A percentile compares a stretch with the other conserved stretches of the same genome.
These are phyloP conservation scores for Musca vetustissima DNA, from an alignment of 1,140 invertebrate genomes.

Conservation along the genomic window DNA sequence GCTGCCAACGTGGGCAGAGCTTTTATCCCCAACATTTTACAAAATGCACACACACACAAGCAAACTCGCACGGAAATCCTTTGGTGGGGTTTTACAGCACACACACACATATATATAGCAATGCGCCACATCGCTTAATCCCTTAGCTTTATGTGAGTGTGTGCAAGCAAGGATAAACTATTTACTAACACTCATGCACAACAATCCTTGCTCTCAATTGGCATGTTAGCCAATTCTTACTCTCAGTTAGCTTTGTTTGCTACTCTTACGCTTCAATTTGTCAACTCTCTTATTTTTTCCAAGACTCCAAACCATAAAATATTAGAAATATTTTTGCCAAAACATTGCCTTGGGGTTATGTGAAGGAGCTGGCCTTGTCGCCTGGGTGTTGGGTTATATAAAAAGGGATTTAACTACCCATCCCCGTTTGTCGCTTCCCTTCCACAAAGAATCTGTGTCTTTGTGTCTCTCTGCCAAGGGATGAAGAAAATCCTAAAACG, in stretches of 20 bases:
- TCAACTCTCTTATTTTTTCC: not conserved
- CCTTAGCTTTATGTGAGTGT: not conserved
- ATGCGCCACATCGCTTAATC: constrained; percentile 20
- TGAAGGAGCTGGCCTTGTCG: too few species aligned
- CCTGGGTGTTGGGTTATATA: too few species aligned
- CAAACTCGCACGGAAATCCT: not conserved
- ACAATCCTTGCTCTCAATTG: not conserved
- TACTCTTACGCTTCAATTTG: not conserved
- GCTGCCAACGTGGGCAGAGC: constrained; percentile 4
- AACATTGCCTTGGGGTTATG: too few species aligned
- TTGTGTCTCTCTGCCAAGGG: too few species aligned
- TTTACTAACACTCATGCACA: not conserved
- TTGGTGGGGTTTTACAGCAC: not conserved
- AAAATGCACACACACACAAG: too few species aligned
- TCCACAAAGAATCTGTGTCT: too few species aligned
- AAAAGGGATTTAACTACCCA: too few species aligned
- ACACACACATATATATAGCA: not conserved
- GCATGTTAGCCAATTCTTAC: not conserved
- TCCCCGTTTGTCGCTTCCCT: too few species aligned
- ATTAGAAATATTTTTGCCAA: too few species aligned
- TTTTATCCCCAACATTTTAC: constrained; percentile 11
- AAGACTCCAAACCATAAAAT: too few species aligned
- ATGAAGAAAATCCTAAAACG: too few species aligned
- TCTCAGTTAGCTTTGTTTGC: not conserved
- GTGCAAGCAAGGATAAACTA: not conserved